Base-by-base conservation (phyloP, 2,888 invertebrate species). In the Amiota mariae region DNA sequence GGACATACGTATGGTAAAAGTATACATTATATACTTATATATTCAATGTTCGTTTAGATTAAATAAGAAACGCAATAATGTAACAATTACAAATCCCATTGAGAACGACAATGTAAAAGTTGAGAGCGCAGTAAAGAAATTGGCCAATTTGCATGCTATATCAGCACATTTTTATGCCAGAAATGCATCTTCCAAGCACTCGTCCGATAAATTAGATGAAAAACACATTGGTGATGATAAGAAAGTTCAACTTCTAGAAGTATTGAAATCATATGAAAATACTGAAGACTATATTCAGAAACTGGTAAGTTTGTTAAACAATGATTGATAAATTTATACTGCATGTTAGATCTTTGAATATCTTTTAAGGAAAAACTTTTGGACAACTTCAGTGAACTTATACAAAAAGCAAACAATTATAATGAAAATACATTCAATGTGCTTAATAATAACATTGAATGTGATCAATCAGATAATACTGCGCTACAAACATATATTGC, bases 121-220 rank as follows among this genome's bases (percentile, higher is more conserved):
- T 0, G 77, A 87, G 71, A 70, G 80, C 3, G 85, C 82, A 1
- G 75, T 89, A 1, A 75, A 76, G 68, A 85, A 87, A 49, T 71
- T 89, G 36, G 87, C 89, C 3, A 79, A 88, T 49, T 77, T 88
- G 54, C 89, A 89, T 82, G 89, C 89, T 1, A 87, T 85, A 0
- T 89, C 89, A 0, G 88, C 85, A 0, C 81, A 83, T 15, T 73
- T 80, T 0, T 79, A 81, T 12, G 81, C 79, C 0, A 74, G 36
- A 36, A 36, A 36, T 36, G 4, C 36, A 4, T 36, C 74, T 12
- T 83, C 83, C 46, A 85, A 85, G 2, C 51, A 72, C 3, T 81
- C 79, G 54, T 72, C 70, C 10, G 75, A 75, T 20, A 63, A 76
- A 66, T 9, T 77, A 9, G 72, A 67, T 47, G 79, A 80, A 11